Evolutionary conservation across 2,888 invertebrate species (phyloP), one percentile per base, ranked within the genome.

Genomic region (Dexiosoma caninum): DNA sequence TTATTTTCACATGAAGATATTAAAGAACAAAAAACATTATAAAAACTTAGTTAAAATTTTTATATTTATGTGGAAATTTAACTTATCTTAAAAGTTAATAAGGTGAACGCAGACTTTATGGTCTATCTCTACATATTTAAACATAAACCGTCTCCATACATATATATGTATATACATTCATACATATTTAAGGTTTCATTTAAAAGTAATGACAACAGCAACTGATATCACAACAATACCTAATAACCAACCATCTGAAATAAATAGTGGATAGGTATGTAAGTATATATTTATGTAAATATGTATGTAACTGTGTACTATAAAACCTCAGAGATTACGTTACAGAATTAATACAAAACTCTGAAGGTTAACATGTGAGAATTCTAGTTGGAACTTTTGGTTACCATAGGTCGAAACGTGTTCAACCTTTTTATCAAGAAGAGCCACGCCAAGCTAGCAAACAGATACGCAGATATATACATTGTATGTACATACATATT

Each of bases 281-380:
- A 4, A 30, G 27, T 12, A 16, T 19, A 23, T 42, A 10, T 51
- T 21, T 30, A 32, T 27, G 6, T 27, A n/a, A n/a, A n/a, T n/a
- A n/a, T n/a, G n/a, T n/a, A n/a, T n/a, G n/a, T n/a, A n/a, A n/a
- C 4, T 5, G 27, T 27, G 16, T 19, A 10, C 40, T 67, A 49
- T 35, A 66, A 76, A 71, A 80, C 80, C 76, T 76, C 80, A 80
- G 71, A 70, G 75, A 80, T 80, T 80, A 80, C 60, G 55, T 80
- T 80, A 80, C 80, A 66, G 71, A 76, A 80, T 80, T 75, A 79
- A 70, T 66, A 79, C 59, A 75, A 76, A 76, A 76, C 76, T 80
- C 76, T 76, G 80, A 80, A 80, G 80, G 80, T 80, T 80, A 80
- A 76, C 80, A 80, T 80, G 71, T 72, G 80, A 80, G 80, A 80